Base-by-base conservation (phyloP, 37 sponge, comb jelly and placozoan genomes). In the Chondrilla cf. caribensis region DNA sequence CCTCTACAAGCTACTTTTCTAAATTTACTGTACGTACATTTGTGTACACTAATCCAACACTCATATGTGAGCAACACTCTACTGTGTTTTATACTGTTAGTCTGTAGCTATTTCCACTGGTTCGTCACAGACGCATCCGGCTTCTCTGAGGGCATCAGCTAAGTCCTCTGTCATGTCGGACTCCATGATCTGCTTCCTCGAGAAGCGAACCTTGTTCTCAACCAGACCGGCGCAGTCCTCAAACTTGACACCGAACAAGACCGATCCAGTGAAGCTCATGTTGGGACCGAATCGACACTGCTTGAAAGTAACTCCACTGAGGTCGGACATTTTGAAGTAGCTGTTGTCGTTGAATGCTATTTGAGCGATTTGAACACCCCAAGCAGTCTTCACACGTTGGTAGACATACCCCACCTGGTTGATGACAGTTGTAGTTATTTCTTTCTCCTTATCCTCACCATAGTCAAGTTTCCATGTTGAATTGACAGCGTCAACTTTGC, bases 161-260 rank as follows among this genome's bases (percentile, higher is more conserved):
- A 73, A 6, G 2, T 73, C 76, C 22, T 43, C 76, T 8, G 31
- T 39, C 44, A 43, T 42, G 21, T 39, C 76, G 2, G 44, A 43
- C 7, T 73, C 76, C 44, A 39, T 73, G 7, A 73, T 4, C 44
- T 73, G 76, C 24, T 73, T 47, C 82, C 78, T 82, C 38, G 77
- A 29, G 83, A 87, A 54, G 92, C 92, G 18, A 82, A 77, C 17
- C 41, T 60, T 26, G 82, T 91, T 3, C 65, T 87, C 41, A 81
- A 83, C 73, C 54, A 47, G 24, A 51, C 83, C 47, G 44, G 70
- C 38, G 28, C 78, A 18, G 41, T 87, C 2, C 60, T 87, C 76
- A 39, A 73, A 73, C 44, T 43, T 42, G 14, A 40, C 43, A 41
- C 76, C 76, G 6, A 32, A 73, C 43, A 73, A 21, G 40, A 73